Conservation (phyloP, 1,140 invertebrate species). For the Zaprionus vittiger region DNA sequence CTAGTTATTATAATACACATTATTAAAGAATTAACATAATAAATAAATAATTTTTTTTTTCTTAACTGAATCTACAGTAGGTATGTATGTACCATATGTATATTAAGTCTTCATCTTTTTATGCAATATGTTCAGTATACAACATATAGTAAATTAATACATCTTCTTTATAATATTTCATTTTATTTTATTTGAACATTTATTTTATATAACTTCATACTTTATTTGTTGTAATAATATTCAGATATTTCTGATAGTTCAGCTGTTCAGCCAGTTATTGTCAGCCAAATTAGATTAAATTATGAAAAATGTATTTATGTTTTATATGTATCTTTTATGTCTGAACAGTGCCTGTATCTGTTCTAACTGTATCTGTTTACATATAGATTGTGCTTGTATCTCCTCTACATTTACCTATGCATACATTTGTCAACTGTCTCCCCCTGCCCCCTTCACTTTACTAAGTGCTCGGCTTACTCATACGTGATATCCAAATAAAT, state of each 20-base stretch:
- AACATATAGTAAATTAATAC: no score
- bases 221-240: no score
- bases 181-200: no score
- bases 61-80: no score
- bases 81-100: no score
- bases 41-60: no score
- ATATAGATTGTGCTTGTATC: background rate
- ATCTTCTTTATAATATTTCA: no score
- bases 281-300: background rate
- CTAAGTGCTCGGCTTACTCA: constrained; percentile 4
- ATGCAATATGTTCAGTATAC: no score
- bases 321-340: background rate
- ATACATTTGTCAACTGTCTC: background rate
- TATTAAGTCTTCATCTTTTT: no score
- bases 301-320: background rate
- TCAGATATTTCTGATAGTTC: background rate
- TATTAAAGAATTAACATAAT: no score
- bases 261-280: background rate
- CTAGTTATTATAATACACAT: no score
- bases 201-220: no score
- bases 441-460: background rate
- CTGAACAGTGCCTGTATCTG: background rate
- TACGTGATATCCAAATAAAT: constrained; percentile 10
- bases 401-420: background rate
- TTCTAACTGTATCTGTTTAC: background rate